Evolutionary conservation across 1,140 invertebrate species (phyloP).

Genomic region (Nasonia giraulti): DNA sequence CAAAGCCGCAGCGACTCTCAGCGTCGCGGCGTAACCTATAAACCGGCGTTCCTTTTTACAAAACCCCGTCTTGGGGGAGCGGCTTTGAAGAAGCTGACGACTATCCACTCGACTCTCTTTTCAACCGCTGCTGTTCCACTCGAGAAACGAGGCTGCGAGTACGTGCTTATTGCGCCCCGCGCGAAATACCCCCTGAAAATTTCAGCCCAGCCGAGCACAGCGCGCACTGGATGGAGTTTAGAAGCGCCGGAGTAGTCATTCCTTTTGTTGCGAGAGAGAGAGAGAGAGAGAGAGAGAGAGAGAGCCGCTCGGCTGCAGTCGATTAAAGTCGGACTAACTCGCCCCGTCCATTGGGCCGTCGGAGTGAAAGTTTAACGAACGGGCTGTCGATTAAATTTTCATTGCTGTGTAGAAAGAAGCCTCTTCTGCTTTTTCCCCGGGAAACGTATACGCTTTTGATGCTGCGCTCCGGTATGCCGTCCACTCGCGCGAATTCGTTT

Average conservation of each 20-base stretch:
- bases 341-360: background rate
- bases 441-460: background rate
- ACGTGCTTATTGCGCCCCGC: constrained; percentile 11
- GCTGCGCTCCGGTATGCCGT: background rate
- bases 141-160: constrained; percentile 33
- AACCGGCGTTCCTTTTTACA: background rate
- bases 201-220: background rate
- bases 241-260: background rate
- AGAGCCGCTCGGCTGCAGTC: background rate
- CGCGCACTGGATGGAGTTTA: background rate
- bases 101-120: constrained; percentile 26
- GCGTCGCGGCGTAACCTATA: background rate
- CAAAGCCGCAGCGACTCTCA: no score
- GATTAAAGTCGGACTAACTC: background rate
- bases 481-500: background rate
- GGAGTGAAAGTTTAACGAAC: background rate
- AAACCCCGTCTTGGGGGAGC: background rate
- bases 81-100: constrained; percentile 23
- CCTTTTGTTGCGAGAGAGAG: background rate
- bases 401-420: background rate
- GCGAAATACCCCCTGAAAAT: background rate
- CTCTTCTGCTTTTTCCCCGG: no score
- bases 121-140: background rate
- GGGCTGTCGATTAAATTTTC: background rate
- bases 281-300: no score